Evolutionary conservation across 2,113 vertebrate genomes (phyloP), one percentile per base, ranked within the genome.

Genomic region (Holacanthus passer): DNA sequence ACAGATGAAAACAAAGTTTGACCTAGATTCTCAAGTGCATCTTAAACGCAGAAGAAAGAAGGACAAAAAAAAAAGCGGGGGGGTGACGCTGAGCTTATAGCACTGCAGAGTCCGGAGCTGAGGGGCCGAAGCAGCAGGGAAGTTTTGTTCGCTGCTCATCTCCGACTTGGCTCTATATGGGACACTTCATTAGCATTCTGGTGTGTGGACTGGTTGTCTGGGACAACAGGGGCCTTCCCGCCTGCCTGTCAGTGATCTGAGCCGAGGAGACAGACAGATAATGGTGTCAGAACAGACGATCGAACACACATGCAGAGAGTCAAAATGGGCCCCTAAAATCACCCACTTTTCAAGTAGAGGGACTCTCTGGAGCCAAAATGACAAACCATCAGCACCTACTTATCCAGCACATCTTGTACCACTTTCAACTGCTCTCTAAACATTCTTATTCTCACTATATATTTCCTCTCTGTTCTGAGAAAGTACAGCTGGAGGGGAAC

Each of bases 111-210:
- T 27, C 29, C 50, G 35, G 48, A 77, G 79, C 22, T 37, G 62
- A 81, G 75, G 43, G 59, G 68, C 17, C 12, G 5, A 52, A 80
- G 72, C 88, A 77, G 84, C 72, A 10, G 88, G 79, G 83, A 83
- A 56, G 78, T 88, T 90, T 87, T 89, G 82, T 85, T 39, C 8
- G 56, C 43, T 8, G 80, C 39, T 90, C 89, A 84, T 93, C 89
- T 80, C 81, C 14, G 13, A 77, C 79, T 76, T 31, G 73, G 72
- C 73, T 84, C 81, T 84, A 83, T 87, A 71, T 85, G 78, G 86
- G 86, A 85, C 83, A 72, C 69, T 20, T 93, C 81, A 94, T 94
- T 94, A 88, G 84, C 77, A 94, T 93, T 87, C 91, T 82, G 62
- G 72, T 79, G 86, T 32, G 65, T 35, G 35, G 32, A 58, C 41